Evolutionary conservation across 2,888 invertebrate genomes (phyloP), one percentile per base, ranked within the genome.

Genomic region (Bhutanitis thaidina): DNA sequence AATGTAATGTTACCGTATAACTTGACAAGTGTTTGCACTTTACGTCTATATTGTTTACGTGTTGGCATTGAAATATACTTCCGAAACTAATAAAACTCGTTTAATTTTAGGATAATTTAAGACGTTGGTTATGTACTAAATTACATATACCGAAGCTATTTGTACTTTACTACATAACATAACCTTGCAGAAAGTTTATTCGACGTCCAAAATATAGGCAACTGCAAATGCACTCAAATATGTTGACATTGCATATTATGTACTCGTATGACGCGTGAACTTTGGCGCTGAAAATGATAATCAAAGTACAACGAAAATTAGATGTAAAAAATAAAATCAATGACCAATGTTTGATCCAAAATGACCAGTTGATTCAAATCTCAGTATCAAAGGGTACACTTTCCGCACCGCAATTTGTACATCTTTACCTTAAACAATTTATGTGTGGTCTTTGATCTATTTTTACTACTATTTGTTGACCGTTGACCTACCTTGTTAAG

Each of bases 401-500:
- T 20, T 80, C 77, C 77, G 74, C 58, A 55, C 54, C 76, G 74
- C 57, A 55, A 53, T 13, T 32, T 16, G 57, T 57, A 57, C 63
- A 75, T 76, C 76, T 77, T 77, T 77, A 76, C 80, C 78, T 80
- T 79, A 75, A 68, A 63, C 64, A 55, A 69, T 74, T 68, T 60
- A 65, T 55, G 56, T 52, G 54, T 59, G 20, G 20, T 2, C 2
- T 3, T 20, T 54, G 57, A 65, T 65, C 57, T 52, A 53, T 32
- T 32, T n/a, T 45, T 3, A 13, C 2, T 1, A 10, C 5, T 20
- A 8, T 8, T n/a, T 12, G 7, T 14, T 7, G 30, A 13, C 36
- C 38, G 16, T 51, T 16, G 30, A 56, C 71, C 62, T 76, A 94
- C 94, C 93, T 94, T 94, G 76, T 94, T 94, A 8, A 94, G 87